Evolutionary conservation across 2,113 vertebrate species (phyloP), one percentile per base, ranked within the genome.

Genomic region (Tragelaphus scriptus): DNA sequence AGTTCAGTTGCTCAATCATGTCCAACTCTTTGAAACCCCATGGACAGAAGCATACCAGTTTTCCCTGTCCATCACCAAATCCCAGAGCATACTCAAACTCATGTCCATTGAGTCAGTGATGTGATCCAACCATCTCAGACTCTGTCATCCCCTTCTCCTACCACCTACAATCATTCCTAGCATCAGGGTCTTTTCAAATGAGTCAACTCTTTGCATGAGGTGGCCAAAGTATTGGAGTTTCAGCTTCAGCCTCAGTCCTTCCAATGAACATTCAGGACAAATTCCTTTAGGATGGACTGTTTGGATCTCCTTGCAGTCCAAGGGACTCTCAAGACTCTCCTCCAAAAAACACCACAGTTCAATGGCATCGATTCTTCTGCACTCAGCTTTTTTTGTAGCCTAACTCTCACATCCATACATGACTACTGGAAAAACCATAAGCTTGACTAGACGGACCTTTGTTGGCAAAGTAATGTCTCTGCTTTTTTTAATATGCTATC

Each of bases 291-390:
- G 17, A 36, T 71, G 65, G 4, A 36, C n/a, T 71, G n/a, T 17
- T 71, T 71, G 65, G 17, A 36, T 36, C n/a, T 36, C 32, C 65
- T 21, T 36, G 17, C 4, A 21, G 2, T 71, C 65, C 65, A 36
- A 36, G n/a, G 2, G 19, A 71, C n/a, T 71, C 65, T 71, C 65
- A 71, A 71, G 65, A 36, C 9, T 71, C 17, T 71, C 16, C 19
- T 6, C 63, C 30, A 32, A 21, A 9, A 71, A 36, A 21, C 16
- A 11, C 9, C n/a, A 71, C 19, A 71, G 65, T 71, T 71, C n/a
- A 71, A 36, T 21, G 16, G 65, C 17, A 36, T 36, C 19, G 6
- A 6, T 71, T 71, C n/a, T 68, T 68, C 1, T 0, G 1, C n/a
- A 11, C 19, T 71, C 9, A 71, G 9, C 17, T 36, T 71, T 21